A percentile compares a stretch with the other conserved stretches of the same genome.
phyloP scores from a whole-genome alignment of 2,888 invertebrate genomes.

The Lasioglossum lativentre region DNA sequence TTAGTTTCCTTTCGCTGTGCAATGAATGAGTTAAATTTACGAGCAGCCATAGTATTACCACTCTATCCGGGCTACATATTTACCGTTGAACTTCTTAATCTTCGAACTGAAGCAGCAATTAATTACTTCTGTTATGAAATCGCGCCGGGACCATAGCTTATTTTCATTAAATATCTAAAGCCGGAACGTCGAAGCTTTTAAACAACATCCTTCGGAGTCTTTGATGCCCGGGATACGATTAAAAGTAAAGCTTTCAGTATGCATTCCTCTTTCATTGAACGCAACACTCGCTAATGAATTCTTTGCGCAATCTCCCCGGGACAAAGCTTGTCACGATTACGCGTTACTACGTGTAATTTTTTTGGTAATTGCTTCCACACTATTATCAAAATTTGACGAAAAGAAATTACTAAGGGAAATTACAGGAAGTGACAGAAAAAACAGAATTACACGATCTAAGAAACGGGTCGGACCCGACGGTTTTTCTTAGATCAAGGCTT shows the following conservation, averaged over 20 bases:
- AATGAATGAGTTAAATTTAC: background rate
- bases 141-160: constrained; percentile 7
- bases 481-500: no score
- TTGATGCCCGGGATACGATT: constrained; percentile 10
- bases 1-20: background rate
- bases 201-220: constrained; percentile 18
- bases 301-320: background rate
- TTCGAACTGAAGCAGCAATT: constrained; percentile 1
- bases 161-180: constrained; percentile 31
- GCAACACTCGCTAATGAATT: constrained; percentile 19
- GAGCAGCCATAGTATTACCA: background rate
- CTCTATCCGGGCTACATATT: constrained; percentile 1
- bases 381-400: no score
- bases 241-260: constrained; percentile 6
- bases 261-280: constrained; percentile 13
- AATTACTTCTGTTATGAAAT: constrained; percentile 28
- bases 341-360: background rate
- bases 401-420: no score
- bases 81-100: background rate
- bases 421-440: no score
- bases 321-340: constrained; percentile 11
- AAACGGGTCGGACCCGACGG: no score
- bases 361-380: no score
- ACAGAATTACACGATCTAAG: background rate
- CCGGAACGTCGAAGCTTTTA: constrained; percentile 26